Percentiles rank a stretch among this genome's conserved stretches.
phyloP scores from a whole-genome alignment of 2,797 vertebrate genomes.

The Pelobates cultripes region DNA sequence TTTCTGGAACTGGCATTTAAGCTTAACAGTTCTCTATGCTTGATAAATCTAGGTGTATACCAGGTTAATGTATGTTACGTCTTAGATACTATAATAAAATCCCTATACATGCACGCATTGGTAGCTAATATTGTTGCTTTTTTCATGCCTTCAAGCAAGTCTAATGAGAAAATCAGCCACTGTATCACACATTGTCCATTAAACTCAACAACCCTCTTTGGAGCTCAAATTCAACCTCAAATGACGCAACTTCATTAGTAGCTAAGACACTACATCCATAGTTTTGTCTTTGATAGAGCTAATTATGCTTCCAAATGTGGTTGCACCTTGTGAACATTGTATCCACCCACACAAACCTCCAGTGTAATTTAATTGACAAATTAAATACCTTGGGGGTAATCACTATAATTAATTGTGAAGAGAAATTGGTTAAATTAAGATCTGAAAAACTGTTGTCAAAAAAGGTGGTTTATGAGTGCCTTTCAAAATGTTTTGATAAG shows the following conservation, averaged over 20 bases:
- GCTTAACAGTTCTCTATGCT: no score
- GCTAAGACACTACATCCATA: not conserved
- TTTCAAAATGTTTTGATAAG: no score
- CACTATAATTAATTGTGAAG: constrained; percentile 10
- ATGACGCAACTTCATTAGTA: no score
- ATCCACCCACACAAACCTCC: not conserved
- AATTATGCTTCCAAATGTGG: constrained; percentile 25
- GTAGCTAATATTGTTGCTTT: not conserved
- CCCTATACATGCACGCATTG: not conserved
- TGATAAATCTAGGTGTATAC: no score
- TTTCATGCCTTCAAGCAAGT: constrained; percentile 10
- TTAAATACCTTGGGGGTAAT: constrained; percentile 9
- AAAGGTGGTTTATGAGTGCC: no score
- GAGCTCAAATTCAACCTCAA: no score
- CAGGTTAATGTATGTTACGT: no score
- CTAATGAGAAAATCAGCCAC: constrained; percentile 35
- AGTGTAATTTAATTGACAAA: constrained; percentile 21
- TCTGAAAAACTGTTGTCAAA: not conserved
- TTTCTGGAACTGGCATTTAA: no score
- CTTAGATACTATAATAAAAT: no score
- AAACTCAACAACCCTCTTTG: not conserved
- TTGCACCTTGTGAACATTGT: not conserved
- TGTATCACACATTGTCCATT: constrained; percentile 18
- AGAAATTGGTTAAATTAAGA: not conserved
- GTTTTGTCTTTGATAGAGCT: not conserved